These are phyloP conservation scores for Therioaphis trifolii DNA, from an alignment of 2,888 invertebrate genomes.

Conservation along the genomic window DNA sequence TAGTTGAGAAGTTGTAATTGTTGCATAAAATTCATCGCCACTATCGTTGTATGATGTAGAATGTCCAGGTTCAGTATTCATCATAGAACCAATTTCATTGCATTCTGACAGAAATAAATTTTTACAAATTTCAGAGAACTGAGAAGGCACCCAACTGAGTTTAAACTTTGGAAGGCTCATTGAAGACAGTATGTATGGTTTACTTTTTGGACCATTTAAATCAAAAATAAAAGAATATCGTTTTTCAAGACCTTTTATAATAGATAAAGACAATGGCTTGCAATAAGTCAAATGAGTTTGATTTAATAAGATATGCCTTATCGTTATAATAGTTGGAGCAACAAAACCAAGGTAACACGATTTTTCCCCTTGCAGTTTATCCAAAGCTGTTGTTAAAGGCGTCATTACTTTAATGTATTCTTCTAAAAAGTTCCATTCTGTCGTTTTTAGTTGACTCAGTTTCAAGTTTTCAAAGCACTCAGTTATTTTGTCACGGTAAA, in stretches of 20 bases:
- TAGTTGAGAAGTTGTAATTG: no score
- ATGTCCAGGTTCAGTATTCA: no score
- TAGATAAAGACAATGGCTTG: not conserved
- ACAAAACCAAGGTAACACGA: constrained; percentile 30
- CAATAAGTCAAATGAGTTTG: constrained; percentile 8
- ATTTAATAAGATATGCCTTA: constrained; percentile 14
- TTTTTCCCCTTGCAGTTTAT: constrained; percentile 40
- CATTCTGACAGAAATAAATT: constrained; percentile 21
- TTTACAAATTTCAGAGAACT: not conserved
- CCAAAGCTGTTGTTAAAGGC: constrained; percentile 17
- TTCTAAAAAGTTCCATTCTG: not conserved
- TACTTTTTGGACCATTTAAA: no score
- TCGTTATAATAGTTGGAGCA: constrained; percentile 16
- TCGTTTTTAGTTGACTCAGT: no score
- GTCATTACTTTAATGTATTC: not conserved
- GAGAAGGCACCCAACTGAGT: not conserved
- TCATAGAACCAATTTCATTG: not conserved
- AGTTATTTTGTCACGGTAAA: no score
- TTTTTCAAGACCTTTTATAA: not conserved
- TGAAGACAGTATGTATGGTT: not conserved
- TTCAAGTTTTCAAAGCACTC: no score
- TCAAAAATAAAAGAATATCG: not conserved
- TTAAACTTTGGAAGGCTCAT: constrained; percentile 34
- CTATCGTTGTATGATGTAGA: no score
- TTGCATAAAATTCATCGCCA: no score